phyloP scores from a whole-genome alignment of 2,888 invertebrate species.

The Mellilla xanthometata region DNA sequence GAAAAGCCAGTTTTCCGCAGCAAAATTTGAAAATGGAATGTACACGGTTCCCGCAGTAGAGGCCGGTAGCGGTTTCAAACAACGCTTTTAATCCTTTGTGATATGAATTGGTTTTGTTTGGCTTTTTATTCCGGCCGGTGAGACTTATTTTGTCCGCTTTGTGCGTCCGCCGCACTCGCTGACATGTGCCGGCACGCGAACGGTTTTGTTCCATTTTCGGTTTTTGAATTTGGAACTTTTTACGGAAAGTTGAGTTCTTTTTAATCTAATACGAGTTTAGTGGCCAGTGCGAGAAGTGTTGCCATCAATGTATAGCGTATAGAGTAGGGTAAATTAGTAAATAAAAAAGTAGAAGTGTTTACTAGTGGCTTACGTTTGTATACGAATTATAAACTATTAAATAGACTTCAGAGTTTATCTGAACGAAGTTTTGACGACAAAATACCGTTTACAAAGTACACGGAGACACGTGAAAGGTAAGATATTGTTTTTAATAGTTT shows the following conservation, averaged over 20 bases:
- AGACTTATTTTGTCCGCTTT: constrained; percentile 47
- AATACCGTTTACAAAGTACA: too few relatives aligned
- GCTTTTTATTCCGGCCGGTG: constrained; percentile 30
- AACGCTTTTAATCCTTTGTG: constrained; percentile 11
- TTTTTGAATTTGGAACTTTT: constrained; percentile 50
- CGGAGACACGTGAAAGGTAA: too few relatives aligned
- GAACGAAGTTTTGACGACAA: too few relatives aligned
- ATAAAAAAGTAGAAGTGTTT: neutral
- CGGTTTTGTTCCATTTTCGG: constrained; percentile 68
- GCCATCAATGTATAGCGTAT: neutral
- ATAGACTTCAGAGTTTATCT: too few relatives aligned
- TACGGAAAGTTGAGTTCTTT: constrained; percentile 54
- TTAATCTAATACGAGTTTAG: constrained; percentile 31
- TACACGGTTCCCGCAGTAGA: constrained; percentile 40
- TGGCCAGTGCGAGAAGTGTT: constrained; percentile 27
- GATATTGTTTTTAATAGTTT: too few relatives aligned
- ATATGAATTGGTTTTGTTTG: constrained; percentile 42
- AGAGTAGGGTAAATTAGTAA: neutral
- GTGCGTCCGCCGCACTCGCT: constrained; percentile 70
- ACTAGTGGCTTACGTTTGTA: neutral
- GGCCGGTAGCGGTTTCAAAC: constrained; percentile 31
- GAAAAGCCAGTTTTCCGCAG: constrained; percentile 79
- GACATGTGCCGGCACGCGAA: constrained; percentile 77
- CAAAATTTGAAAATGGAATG: constrained; percentile 73
- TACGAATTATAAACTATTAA: constrained; percentile 3